Evolutionary conservation across 2,113 vertebrate genomes (phyloP).

Genomic region (Abramis brama): DNA sequence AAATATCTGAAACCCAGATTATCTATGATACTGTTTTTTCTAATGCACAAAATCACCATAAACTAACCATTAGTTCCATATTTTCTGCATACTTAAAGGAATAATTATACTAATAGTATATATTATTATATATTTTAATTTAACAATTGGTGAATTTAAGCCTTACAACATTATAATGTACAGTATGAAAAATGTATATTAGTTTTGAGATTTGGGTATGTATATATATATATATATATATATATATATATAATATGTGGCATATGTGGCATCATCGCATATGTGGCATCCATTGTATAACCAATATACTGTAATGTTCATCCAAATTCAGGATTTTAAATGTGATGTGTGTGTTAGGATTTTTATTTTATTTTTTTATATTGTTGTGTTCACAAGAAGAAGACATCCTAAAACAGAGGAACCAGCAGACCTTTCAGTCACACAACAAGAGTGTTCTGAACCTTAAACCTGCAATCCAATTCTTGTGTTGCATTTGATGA

Average conservation of each 20-base stretch:
- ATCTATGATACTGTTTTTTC: neutral
- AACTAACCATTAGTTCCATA: neutral
- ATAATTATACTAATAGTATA: neutral
- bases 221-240: too few species aligned
- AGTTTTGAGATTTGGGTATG: neutral
- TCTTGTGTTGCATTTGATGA: conserved; percentile 1
- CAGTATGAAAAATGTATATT: neutral
- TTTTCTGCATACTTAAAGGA: neutral
- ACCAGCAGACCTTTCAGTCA: neutral
- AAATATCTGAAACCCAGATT: neutral
- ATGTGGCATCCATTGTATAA: too few species aligned
- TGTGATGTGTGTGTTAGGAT: neutral
- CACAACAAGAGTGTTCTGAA: neutral
- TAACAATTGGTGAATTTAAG: neutral
- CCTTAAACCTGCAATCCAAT: neutral
- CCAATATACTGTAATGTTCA: too few species aligned
- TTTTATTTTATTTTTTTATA: too few species aligned
- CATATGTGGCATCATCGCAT: too few species aligned
- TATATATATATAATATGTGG: too few species aligned
- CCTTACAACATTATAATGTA: neutral
- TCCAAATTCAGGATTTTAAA: neutral
- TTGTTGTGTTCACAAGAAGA: neutral
- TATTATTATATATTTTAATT: neutral
- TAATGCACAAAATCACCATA: neutral
- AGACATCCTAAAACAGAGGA: neutral